Evolutionary conservation across 2,113 vertebrate genomes (phyloP).

Genomic region (Falcunculus frontatus): DNA sequence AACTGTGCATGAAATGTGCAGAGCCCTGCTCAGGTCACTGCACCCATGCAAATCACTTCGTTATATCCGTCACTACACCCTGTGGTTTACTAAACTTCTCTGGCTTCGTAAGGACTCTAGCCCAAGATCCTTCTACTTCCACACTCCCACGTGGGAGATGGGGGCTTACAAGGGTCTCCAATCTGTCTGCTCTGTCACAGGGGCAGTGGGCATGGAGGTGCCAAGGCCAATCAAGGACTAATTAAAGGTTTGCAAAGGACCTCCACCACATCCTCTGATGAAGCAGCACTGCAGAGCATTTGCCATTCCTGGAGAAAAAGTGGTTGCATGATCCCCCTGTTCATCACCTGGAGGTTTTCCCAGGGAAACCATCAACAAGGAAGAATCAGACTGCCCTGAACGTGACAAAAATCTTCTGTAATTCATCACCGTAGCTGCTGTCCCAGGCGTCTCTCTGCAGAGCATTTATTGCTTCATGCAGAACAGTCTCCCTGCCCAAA

Average conservation of each 20-base stretch:
- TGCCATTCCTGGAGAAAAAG: not conserved
- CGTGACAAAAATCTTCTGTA: not conserved
- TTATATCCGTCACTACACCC: not conserved
- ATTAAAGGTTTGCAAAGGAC: not conserved
- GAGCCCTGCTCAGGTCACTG: slow-evolving; percentile 41
- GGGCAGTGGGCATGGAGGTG: fast-evolving
- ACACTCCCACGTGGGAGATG: not conserved
- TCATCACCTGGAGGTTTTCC: not conserved
- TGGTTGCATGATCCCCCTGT: not conserved
- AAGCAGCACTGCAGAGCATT: not conserved
- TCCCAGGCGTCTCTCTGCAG: not conserved
- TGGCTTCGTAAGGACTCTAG: not conserved
- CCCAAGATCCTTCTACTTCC: not conserved
- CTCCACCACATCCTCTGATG: not conserved
- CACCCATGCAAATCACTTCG: not conserved
- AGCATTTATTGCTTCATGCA: not conserved
- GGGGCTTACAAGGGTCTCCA: not conserved
- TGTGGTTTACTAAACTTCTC: not conserved
- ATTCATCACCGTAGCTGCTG: not conserved
- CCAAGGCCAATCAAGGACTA: not conserved
- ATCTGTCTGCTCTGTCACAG: not conserved
- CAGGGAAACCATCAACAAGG: not conserved
- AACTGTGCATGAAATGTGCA: slow-evolving; percentile 29
- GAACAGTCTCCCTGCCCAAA: not conserved
- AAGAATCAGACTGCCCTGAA: not conserved